Evolutionary conservation across 2,797 vertebrate genomes (phyloP), one percentile per base, ranked within the genome.

Genomic region (Enteromius trimaculatus): DNA sequence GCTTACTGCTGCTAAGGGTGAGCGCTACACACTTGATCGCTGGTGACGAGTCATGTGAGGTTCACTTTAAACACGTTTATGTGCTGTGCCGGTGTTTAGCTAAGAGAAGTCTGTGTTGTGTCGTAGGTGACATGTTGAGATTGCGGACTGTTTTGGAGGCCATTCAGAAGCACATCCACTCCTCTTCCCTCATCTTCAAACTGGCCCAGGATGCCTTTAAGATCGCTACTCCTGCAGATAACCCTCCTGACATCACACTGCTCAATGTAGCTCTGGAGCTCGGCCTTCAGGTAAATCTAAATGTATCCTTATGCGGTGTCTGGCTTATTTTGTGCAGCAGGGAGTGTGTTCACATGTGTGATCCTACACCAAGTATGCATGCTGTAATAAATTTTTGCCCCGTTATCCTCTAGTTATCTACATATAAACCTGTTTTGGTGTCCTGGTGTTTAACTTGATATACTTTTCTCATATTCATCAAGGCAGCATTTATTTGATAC

Each of bases 91-190:
- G 6, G 21, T 19, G 69, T 80, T 69, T 74, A 68, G 39, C 23
- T 68, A 31, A 82, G 8, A 13, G 64, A 23, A 26, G 39, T 83
- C 82, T 83, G 75, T 79, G 55, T 83, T 83, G 39, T 49, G 39
- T 83, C 53, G 62, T 78, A 99, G 98, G 98, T 29, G 97, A 99
- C 91, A 98, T 98, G 95, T 91, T 98, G 90, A 95, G 97, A 88
- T 92, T 99, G 76, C 95, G 96, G 86, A 99, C 98, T 0, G 97
- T 99, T 88, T 94, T 99, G 85, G 98, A 99, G 90, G 97, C 96
- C 90, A 98, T 99, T 90, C 98, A 99, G 94, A 98, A 98, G 88
- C 97, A 99, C 92, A 98, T 99, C 91, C 98, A 99, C 92, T 99
- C 98, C 78, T 99, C 98, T 13, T 99, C 97, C 31, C 94, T 98